Evolutionary conservation across 2,113 vertebrate genomes (phyloP), one percentile per base, ranked within the genome.

Genomic region (Columbina picui): DNA sequence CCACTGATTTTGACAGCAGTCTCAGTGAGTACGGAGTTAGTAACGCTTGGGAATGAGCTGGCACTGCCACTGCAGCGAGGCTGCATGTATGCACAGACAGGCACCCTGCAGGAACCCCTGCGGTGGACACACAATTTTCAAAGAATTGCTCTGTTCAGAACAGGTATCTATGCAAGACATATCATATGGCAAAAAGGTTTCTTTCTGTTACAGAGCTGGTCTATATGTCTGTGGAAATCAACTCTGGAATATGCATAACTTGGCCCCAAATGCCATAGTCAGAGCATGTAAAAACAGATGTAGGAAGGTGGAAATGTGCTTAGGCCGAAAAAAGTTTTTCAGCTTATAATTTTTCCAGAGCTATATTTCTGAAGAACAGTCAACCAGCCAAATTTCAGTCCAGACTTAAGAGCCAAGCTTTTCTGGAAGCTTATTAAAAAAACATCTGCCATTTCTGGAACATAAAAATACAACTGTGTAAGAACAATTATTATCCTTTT

Each of bases 261-360:
- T 94, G 92, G 85, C 85, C 90, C 60, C 71, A 43, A 52, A 80
- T 3, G 8, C 52, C 78, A 70, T 0, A 59, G 67, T 11, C 93
- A 43, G 64, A 78, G 90, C 85, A 71, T 23, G 67, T 67, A 90
- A 91, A 95, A 97, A 90, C 92, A 94, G 83, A 92, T 78, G 88
- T 36, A 95, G 88, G 88, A 86, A 94, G 85, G 94, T 95, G 85
- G 90, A 96, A 96, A 94, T 92, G 64, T 89, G 92, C 94, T 95
- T 90, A 95, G 73, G 34, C 25, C 93, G 92, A 94, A 94, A 78
- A 92, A 80, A 19, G 18, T 18, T 89, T 49, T 87, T 91, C 71
- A 92, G 79, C 76, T 84, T 89, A 78, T 70, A 84, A 81, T 91
- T 96, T 90, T 96, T 94, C 92, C 93, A 96, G 83, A 94, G 56